A percentile compares a stretch with the other conserved stretches of the same genome.
Evolutionary conservation across 2,888 invertebrate species (phyloP).

Genomic region (Clunio marinus): DNA sequence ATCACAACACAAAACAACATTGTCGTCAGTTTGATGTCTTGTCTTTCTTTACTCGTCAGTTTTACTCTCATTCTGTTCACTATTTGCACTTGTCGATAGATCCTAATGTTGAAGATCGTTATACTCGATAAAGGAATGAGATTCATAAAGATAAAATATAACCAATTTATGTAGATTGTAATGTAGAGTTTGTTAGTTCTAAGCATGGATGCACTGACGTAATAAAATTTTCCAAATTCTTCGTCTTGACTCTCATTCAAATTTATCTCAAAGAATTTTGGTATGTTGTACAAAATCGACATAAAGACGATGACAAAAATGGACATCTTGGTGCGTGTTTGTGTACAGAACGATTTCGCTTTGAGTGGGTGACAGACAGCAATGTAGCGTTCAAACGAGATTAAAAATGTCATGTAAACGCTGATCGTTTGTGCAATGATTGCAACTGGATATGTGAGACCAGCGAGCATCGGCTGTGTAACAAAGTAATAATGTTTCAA

Average conservation of each 20-base stretch:
- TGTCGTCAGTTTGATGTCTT: constrained; percentile 92
- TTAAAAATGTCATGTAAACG: constrained; percentile 84
- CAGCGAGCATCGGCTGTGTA: constrained; percentile 75
- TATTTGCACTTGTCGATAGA: constrained; percentile 82
- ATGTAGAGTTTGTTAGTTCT: constrained; percentile 71
- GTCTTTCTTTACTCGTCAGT: constrained; percentile 80
- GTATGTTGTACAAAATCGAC: constrained; percentile 79
- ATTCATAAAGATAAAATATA: constrained; percentile 92
- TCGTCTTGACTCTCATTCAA: constrained; percentile 50
- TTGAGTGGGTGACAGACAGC: constrained; percentile 87
- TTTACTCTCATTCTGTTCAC: constrained; percentile 87
- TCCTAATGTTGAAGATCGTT: constrained; percentile 84
- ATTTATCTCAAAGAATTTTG: constrained; percentile 69
- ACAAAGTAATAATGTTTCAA: constrained; percentile 73
- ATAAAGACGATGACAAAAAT: constrained; percentile 75
- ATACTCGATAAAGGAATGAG: constrained; percentile 85
- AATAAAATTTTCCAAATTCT: constrained; percentile 62
- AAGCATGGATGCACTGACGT: constrained; percentile 65
- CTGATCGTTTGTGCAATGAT: constrained; percentile 89
- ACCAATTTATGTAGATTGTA: constrained; percentile 86
- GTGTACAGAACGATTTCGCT: constrained; percentile 86
- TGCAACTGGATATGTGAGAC: constrained; percentile 75
- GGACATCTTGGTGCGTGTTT: constrained; percentile 77
- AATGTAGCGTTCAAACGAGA: constrained; percentile 90
- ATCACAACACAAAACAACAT: constrained; percentile 93